Base-by-base conservation (phyloP, 2,797 vertebrate species). In the Benthosema pterotum region DNA sequence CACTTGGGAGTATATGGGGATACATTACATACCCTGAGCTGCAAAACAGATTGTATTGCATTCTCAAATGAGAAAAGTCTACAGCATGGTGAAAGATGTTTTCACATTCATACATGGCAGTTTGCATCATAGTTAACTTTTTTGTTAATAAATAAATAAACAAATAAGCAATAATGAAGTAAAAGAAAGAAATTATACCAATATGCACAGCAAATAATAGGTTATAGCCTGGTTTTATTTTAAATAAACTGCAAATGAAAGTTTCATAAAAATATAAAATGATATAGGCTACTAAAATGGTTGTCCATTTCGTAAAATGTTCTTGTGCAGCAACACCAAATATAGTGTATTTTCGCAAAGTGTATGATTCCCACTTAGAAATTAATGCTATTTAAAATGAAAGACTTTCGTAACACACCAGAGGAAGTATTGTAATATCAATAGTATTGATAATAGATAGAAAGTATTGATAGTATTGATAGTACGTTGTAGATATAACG, bases 1-100 rank as follows among this genome's bases (percentile, higher is more conserved):
- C 73, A 81, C 83, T 77, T 86, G 11, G 71, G 65, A 78, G 68
- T 71, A 81, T 65, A 81, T 65, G 77, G 69, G 78, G 77, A 86
- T 75, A 78, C 74, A 87, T 61, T 74, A 43, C 78, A 79, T 83
- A 73, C 89, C 89, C 88, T 91, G 88, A 91, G 88, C 82, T 88
- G 83, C 77, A 84, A 86, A 87, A 83, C 63, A 67, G 67, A 84
- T 84, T 78, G 52, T 72, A 65, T 74, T 86, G 69, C 72, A 74
- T 77, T 65, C 74, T 62, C 74, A 61, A 72, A 28, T 46, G 47
- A 68, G 71, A 64, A 57, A 49, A 48, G 50, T 28, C 56, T 59
- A 19, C 55, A 75, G 65, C 43, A 78, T 50, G 51, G 53, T 55
- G 52, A 68, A 67, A 71, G 72, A 43, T 46, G 42, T 63, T 75